Evolutionary conservation across 2,113 vertebrate genomes (phyloP).

Genomic region (Nansenia antarctica): DNA sequence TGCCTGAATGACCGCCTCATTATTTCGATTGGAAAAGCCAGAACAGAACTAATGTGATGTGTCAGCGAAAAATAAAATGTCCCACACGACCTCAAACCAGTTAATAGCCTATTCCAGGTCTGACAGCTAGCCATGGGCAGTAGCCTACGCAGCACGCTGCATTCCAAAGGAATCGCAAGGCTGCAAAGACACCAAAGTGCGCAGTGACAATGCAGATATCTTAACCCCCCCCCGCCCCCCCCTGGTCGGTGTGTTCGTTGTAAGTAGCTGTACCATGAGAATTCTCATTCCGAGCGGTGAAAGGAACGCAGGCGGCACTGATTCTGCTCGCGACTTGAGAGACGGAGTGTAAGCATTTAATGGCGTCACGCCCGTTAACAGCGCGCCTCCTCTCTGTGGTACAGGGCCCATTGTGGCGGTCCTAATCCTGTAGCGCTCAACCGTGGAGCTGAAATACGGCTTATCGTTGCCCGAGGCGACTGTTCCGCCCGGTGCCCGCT

Average conservation of each 20-base stretch:
- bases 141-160: too few relatives aligned
- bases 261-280: too few relatives aligned
- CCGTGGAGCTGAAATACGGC: slow-evolving; percentile 33
- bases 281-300: too few relatives aligned
- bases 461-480: slow-evolving; percentile 47
- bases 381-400: slow-evolving; percentile 42
- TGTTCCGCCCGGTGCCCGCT: slow-evolving; percentile 1
- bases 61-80: neutral
- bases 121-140: too few relatives aligned
- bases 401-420: slow-evolving; percentile 49
- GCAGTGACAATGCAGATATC: slow-evolving; percentile 24
- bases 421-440: slow-evolving; percentile 61
- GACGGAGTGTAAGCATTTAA: slow-evolving; percentile 55
- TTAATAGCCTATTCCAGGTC: too few relatives aligned
- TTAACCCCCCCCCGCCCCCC: too few relatives aligned
- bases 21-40: slow-evolving; percentile 17
- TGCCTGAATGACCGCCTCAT: slow-evolving; percentile 35
- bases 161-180: too few relatives aligned
- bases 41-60: too few relatives aligned
- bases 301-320: too few relatives aligned
- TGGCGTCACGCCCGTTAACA: slow-evolving; percentile 64
- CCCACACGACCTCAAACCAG: too few relatives aligned
- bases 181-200: neutral
- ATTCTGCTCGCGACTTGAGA: too few relatives aligned
- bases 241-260: too few relatives aligned